A percentile compares a stretch with the other conserved stretches of the same genome.
These are phyloP conservation scores for Cecidostiba fungosa DNA, from an alignment of 2,888 invertebrate genomes.

Conservation along the genomic window DNA sequence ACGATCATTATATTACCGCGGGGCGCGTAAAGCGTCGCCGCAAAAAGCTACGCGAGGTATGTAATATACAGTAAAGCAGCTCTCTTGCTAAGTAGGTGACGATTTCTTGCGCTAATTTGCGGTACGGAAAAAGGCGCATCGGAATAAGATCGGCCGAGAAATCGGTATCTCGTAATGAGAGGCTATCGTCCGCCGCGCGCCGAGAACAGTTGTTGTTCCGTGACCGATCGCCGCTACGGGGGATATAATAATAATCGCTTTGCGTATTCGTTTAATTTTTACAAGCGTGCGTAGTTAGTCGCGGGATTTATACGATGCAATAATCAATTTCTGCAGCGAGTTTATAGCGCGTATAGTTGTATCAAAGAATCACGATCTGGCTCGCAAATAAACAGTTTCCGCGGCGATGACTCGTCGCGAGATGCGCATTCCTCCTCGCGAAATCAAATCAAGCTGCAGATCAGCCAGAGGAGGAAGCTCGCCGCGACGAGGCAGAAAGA, in stretches of 20 bases:
- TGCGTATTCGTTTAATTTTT: no score
- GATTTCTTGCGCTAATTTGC: conserved; percentile 2
- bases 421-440: conserved; percentile 30
- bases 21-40: conserved; percentile 1
- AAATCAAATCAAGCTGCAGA: conserved; percentile 55
- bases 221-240: conserved; percentile 26
- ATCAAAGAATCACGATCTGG: neutral
- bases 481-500: no score
- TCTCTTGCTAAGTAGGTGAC: conserved; percentile 6
- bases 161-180: conserved; percentile 35
- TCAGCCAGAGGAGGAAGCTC: neutral
- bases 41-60: neutral
- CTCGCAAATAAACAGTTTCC: conserved; percentile 58
- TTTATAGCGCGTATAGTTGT: neutral
- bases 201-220: conserved; percentile 5
- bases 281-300: neutral
- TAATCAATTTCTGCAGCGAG: neutral
- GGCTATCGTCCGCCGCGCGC: no score
- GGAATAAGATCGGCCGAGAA: conserved; percentile 28
- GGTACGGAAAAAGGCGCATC: neutral
- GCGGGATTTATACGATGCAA: neutral
- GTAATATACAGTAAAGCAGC: neutral
- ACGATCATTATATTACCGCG: conserved; percentile 3
- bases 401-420: neutral
- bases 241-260: neutral